These are phyloP conservation scores for Drosophila sulfurigaster DNA, from an alignment of 1,140 invertebrate genomes.

Conservation along the genomic window DNA sequence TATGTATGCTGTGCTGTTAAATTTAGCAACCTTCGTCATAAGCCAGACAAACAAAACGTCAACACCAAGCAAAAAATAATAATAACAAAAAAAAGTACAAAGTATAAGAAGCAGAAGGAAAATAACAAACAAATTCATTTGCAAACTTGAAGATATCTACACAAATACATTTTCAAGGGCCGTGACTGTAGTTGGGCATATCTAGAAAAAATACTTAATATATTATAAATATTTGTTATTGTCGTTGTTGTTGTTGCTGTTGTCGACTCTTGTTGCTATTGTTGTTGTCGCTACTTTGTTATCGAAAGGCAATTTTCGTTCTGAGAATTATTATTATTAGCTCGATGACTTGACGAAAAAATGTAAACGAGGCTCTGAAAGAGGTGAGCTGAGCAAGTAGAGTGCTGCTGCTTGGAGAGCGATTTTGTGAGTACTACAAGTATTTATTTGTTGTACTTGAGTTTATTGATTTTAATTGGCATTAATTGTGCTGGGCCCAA, in stretches of 20 bases:
- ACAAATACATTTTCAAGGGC: conserved; percentile 34
- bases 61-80: conserved; percentile 18
- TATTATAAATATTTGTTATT: not conserved
- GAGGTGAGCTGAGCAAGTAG: not conserved
- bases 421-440: conserved; percentile 34
- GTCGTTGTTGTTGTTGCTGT: conserved; percentile 14
- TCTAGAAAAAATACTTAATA: conserved; percentile 17
- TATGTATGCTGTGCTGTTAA: conserved; percentile 10
- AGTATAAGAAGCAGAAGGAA: not conserved
- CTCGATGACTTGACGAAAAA: conserved; percentile 55
- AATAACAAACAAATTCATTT: conserved; percentile 66
- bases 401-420: conserved; percentile 38
- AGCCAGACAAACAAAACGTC: conserved; percentile 38
- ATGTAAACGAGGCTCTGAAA: conserved; percentile 31
- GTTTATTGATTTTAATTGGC: conserved; percentile 79
- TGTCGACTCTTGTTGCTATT: not conserved
- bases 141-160: conserved; percentile 34
- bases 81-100: conserved; percentile 11
- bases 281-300: conserved; percentile 55
- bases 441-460: conserved; percentile 38
- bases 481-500: conserved; percentile 60
- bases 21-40: conserved; percentile 43
- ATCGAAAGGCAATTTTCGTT: conserved; percentile 61
- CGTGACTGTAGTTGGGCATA: conserved; percentile 30
- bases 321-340: conserved; percentile 72